Base-by-base conservation (phyloP, 2,113 vertebrate species). In the Alligator sinensis region DNA sequence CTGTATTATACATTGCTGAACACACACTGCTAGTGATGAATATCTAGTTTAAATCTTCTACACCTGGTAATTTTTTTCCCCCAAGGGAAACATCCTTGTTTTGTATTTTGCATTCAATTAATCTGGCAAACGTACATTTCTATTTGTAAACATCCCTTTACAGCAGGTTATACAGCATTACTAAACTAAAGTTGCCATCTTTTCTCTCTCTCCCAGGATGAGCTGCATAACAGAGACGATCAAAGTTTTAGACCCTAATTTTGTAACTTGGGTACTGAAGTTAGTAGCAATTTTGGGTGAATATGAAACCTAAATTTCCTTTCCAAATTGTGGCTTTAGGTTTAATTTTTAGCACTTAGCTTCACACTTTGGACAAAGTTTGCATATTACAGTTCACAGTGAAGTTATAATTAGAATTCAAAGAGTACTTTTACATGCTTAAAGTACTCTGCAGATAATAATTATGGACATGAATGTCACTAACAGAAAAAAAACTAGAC, bases 131-230 rank as follows among this genome's bases (percentile, higher is more conserved):
- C 25, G 11, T 14, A 38, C 12, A 47, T 47, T 22, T 13, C 21
- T 74, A 30, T 12, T 4, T 74, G 34, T 19, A 47, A 47, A 74
- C 34, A 24, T 74, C 22, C 6, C 34, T 74, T 15, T 22, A 47
- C 38, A 47, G 34, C 5, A n/a, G 11, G 34, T 72, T 72, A 22
- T 47, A 11, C 13, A 13, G 0, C 0, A 0, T 24, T 63, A 77
- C 61, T 28, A 17, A 61, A 77, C 61, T 93, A 74, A 25, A 77
- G 19, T 0, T 70, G 70, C 15, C 4, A 15, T 11, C 1, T 88
- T 80, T 22, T 80, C 86, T 68, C 84, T 47, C 28, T 82, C 88
- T 59, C 34, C 47, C 11, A 5, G 0, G 3, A 6, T 72, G 34
- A 47, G 12, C 61, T 62, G 24, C 25, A 25, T 62, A 62, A 74